Base-by-base conservation (phyloP, 1,140 invertebrate genomes). In the Brachionus rotundiformis region DNA sequence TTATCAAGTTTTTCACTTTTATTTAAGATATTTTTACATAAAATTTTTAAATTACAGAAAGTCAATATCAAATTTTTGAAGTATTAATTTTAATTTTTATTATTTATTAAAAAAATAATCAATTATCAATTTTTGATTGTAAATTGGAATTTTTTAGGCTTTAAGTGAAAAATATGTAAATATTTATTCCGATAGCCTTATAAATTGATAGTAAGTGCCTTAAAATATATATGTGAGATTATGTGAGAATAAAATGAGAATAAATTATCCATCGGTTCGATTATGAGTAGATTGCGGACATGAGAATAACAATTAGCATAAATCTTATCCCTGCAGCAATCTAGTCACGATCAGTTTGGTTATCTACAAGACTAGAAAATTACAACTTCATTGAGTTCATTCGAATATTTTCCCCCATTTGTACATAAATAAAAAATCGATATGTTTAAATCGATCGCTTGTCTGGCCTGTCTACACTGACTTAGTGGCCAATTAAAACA, bases 301-400 rank as follows among this genome's bases (percentile, higher is more conserved):
- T 8, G 47, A 54, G 47, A 54, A 54, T 16, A 54, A 7, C 47
- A 54, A 54, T 54, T 54, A 54, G 47, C 47, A 54, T 54, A 54
- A 54, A 23, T n/a, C 19, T 19, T 54, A 54, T 54, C 16, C 47
- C 47, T 16, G 7, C n/a, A 54, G 47, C 47, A 54, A 54, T 54
- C 47, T 19, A 54, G 47, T 54, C 47, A 8, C 47, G 19, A 54
- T 19, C n/a, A n/a, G n/a, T 49, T 54, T 47, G 11, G 16, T 54
- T 54, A 54, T 54, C 47, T 19, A 16, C n/a, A 54, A 54, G 47
- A 54, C 47, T 54, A 54, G 47, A 54, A 54, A 54, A 54, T 23
- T 54, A 54, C 47, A 8, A 54, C 47, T 54, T 54, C 19, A 54
- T 54, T 19, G 47, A 54, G 47, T 54, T 54, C 47, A 54, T 19